Evolutionary conservation across 2,888 invertebrate genomes (phyloP).

Genomic region (Metalampra italica): DNA sequence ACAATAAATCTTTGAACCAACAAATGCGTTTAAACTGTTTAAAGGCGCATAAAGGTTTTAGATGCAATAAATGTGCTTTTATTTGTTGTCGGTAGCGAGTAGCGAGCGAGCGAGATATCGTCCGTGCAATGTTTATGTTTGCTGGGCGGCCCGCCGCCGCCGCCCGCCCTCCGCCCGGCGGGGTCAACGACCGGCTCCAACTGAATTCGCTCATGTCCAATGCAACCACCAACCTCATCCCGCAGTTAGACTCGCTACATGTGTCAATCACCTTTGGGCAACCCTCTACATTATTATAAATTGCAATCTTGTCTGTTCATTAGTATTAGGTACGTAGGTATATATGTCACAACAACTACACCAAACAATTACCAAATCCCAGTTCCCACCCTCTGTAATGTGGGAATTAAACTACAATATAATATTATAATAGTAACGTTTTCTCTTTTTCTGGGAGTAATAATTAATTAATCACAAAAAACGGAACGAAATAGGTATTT

Average conservation of each 20-base stretch:
- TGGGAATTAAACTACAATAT: no score
- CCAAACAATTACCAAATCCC: no score
- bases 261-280: conserved; percentile 4
- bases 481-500: no score
- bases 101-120: conserved; percentile 22
- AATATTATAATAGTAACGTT: no score
- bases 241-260: conserved; percentile 8
- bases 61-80: conserved; percentile 11
- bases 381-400: no score
- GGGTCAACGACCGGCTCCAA: conserved; percentile 50
- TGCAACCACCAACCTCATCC: conserved; percentile 29
- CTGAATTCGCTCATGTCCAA: conserved; percentile 37
- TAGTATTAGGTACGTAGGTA: no score
- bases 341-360: no score
- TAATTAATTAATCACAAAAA: no score
- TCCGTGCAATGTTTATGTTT: conserved; percentile 55
- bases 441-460: no score
- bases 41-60: conserved; percentile 10
- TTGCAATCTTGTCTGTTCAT: no score
- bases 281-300: no score
- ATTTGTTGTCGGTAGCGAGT: conserved; percentile 9
- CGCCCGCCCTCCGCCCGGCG: conserved; percentile 27
- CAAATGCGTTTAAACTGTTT: conserved; percentile 1
- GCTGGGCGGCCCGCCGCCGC: conserved; percentile 39
- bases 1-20: conserved; percentile 4